Evolutionary conservation across 2,113 vertebrate species (phyloP), one percentile per base, ranked within the genome.

Genomic region (Ochotona princeps): DNA sequence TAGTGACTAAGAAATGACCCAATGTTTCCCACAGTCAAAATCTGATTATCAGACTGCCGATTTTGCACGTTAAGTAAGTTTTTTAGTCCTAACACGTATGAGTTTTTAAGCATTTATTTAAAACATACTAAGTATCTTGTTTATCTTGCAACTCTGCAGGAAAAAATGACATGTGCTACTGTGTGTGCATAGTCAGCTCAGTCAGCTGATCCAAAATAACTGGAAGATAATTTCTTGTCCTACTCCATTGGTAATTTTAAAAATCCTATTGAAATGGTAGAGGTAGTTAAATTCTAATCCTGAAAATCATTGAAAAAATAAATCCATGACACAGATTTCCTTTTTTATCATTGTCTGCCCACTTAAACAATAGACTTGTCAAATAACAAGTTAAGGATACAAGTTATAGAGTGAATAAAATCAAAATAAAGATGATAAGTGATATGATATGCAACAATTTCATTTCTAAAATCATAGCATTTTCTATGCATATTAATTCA

Each of bases 261-360:
- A 95, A 75, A 11, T 7, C 26, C n/a, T 13, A 80, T 32, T 49
- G 78, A 84, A 21, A 92, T 54, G 23, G 57, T 60, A 57, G 28
- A 87, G 13, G 32, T 85, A 92, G 94, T 69, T 89, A 78, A 65
- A 8, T 73, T 83, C 79, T 74, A 90, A 9, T 30, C 54, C 94
- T 94, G 80, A 91, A 95, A 93, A 94, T 60, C 32, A 87, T 30
- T 54, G 87, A 18, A 81, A 91, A 95, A 80, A 94, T 80, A 91
- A 94, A 94, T 10, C 12, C 3, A 47, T 17, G 44, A 28, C 14
- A 84, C 6, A 80, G 44, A 44, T 8, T 13, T 63, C 78, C 18
- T 84, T 81, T 28, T 79, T 74, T 60, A 7, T 87, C 32, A 38
- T 23, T 67, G 57, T 2, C 38, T 88, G 60, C 11, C 90, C 35